Evolutionary conservation across 2,888 invertebrate genomes (phyloP).

Genomic region (Keiferia lycopersicella): DNA sequence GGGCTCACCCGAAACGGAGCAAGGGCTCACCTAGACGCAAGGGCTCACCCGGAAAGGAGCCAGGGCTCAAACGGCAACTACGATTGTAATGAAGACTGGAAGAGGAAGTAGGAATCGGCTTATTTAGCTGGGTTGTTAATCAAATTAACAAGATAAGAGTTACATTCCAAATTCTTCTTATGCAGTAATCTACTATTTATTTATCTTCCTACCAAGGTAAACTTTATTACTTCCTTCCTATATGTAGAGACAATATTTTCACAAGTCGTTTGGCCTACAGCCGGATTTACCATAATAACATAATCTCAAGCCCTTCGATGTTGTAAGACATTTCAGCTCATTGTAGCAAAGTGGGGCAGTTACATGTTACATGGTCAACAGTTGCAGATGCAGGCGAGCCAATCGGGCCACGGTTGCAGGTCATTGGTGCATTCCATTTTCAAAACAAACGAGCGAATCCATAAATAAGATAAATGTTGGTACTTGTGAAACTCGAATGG

Average conservation of each 20-base stretch:
- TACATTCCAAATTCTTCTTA: too few relatives aligned
- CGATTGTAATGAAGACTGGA: too few relatives aligned
- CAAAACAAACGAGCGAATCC: conserved; percentile 33
- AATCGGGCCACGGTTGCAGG: conserved; percentile 38
- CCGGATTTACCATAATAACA: background rate
- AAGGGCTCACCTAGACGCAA: too few relatives aligned
- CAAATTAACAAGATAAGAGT: too few relatives aligned
- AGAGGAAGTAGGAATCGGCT: too few relatives aligned
- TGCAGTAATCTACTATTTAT: too few relatives aligned
- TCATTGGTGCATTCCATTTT: conserved; percentile 50
- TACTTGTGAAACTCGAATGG: conserved; percentile 8
- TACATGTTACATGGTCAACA: conserved; percentile 31
- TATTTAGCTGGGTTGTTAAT: too few relatives aligned
- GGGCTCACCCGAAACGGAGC: too few relatives aligned
- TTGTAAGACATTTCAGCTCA: conserved; percentile 15
- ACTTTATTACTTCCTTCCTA: background rate
- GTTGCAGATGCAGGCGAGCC: conserved; percentile 28
- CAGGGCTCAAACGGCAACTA: too few relatives aligned
- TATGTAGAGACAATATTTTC: background rate
- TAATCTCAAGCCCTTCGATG: background rate
- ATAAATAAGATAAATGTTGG: conserved; percentile 45
- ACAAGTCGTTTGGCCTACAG: background rate
- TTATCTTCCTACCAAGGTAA: too few relatives aligned
- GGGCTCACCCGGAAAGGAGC: too few relatives aligned
- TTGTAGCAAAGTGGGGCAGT: conserved; percentile 23